These are phyloP conservation scores for Phoebastria nigripes DNA, from an alignment of 2,797 vertebrate genomes.

Conservation along the genomic window DNA sequence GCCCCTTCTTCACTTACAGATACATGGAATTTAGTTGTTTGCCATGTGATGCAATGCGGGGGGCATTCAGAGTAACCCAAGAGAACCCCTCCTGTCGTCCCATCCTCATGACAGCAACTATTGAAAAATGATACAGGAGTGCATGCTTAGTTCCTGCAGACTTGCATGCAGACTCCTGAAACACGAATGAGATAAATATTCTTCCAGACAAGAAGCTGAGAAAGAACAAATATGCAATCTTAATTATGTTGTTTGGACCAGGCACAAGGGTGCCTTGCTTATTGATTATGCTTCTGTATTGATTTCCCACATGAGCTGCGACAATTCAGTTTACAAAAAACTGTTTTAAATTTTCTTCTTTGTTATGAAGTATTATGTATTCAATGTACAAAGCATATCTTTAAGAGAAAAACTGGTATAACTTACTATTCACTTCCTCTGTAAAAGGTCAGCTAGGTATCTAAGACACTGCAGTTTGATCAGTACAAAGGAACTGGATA, in stretches of 20 bases:
- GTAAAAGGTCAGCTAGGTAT: not conserved
- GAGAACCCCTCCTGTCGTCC: not conserved
- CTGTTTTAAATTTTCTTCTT: not conserved
- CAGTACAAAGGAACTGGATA: not conserved
- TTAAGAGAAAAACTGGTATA: not conserved
- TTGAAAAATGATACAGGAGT: not conserved
- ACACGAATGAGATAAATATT: not conserved
- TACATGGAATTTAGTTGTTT: not conserved
- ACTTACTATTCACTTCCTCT: not conserved
- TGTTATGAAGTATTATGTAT: not conserved
- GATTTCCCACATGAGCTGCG: not conserved
- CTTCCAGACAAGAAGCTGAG: not conserved
- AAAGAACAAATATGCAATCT: not conserved
- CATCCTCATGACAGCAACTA: not conserved
- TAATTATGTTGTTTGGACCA: not conserved
- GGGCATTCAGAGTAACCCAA: not conserved
- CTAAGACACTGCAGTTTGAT: not conserved
- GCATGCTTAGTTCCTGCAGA: not conserved
- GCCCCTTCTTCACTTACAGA: not conserved
- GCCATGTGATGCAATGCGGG: too few relatives aligned
- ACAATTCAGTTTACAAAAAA: not conserved
- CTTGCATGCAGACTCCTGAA: not conserved
- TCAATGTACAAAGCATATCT: not conserved
- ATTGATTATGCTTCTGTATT: not conserved
- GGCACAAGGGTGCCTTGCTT: not conserved